Percentiles rank a stretch among this genome's conserved stretches.
phyloP scores from a whole-genome alignment of 1,140 invertebrate species.

The Pogonomyrmex barbatus region DNA sequence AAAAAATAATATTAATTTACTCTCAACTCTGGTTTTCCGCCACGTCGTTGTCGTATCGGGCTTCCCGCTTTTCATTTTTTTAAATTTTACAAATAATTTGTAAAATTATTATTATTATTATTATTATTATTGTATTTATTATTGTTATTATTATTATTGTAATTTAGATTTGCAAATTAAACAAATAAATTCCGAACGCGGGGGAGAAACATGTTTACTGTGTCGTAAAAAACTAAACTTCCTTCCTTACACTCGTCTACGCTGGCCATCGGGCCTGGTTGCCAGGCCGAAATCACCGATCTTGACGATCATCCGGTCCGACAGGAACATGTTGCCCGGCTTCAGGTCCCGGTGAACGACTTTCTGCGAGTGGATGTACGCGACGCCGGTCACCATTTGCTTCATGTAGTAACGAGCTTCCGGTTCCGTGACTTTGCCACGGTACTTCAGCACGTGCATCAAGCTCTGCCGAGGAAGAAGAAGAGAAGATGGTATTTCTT shows the following conservation, averaged over 20 bases:
- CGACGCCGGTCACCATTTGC: slow-evolving; percentile 89
- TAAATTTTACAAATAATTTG: background rate
- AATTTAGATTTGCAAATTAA: background rate
- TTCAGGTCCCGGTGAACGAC: slow-evolving; percentile 92
- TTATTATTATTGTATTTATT: too few relatives aligned
- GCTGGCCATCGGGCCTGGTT: slow-evolving; percentile 88
- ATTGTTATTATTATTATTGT: too few relatives aligned
- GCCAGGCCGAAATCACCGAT: slow-evolving; percentile 93
- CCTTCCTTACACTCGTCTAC: slow-evolving; percentile 88
- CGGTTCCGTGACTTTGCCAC: slow-evolving; percentile 90
- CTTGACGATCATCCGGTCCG: slow-evolving; percentile 90
- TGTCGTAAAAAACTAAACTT: slow-evolving; percentile 12
- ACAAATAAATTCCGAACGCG: background rate
- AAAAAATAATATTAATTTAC: too few relatives aligned
- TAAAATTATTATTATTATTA: too few relatives aligned
- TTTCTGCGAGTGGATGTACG: slow-evolving; percentile 89
- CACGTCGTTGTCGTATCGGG: background rate
- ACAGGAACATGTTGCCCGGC: slow-evolving; percentile 91
- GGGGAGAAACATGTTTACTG: background rate
- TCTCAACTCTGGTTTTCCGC: too few relatives aligned
- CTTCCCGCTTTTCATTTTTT: background rate
- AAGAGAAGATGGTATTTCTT: slow-evolving; percentile 21
- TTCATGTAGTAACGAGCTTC: slow-evolving; percentile 91
- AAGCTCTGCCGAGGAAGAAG: slow-evolving; percentile 78
- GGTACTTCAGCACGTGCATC: slow-evolving; percentile 86